Evolutionary conservation across 2,888 invertebrate genomes (phyloP), one percentile per base, ranked within the genome.

Genomic region (Cacoxenus indagator): DNA sequence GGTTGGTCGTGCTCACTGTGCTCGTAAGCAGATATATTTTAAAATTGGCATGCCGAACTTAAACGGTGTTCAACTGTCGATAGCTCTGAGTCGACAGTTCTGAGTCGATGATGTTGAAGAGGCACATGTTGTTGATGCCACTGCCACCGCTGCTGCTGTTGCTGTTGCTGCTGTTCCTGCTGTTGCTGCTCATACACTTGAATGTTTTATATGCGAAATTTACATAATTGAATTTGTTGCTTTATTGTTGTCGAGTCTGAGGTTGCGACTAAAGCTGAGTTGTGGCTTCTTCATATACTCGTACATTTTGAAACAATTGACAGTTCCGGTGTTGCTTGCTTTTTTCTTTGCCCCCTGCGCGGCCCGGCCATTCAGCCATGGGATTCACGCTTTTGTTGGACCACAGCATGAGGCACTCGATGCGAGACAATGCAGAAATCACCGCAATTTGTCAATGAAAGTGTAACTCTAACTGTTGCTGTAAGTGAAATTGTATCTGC

Each of bases 151-250:
- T 43, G 61, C 4, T 27, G 46, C 4, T 48, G 45, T n/a, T 27
- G 64, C 14, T 64, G 64, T 43, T 37, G 61, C 8, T 62, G 48
- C n/a, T 65, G 64, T 45, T 62, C 11, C 6, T 69, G 62, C 68
- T 68, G 69, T 75, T 72, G 69, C 48, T 69, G 67, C 72, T 71
- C 48, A 31, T 64, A 17, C 29, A 65, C 19, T 27, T 54, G 14
- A 8, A 51, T 51, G 51, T 37, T 59, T 54, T 54, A 57, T 24
- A n/a, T 29, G 37, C 45, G 29, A 45, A 83, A 85, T 85, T 85
- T 85, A 85, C 85, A 85, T 86, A 85, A 85, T 85, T 85, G 86
- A 86, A 85, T 85, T 87, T 87, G 87, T 86, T 87, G 83, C 80
- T 84, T 83, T 85, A 86, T 86, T 87, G 87, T 82, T 83, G 80